Evolutionary conservation across 2,113 vertebrate species (phyloP).

Genomic region (Phylloscopus trochiloides): DNA sequence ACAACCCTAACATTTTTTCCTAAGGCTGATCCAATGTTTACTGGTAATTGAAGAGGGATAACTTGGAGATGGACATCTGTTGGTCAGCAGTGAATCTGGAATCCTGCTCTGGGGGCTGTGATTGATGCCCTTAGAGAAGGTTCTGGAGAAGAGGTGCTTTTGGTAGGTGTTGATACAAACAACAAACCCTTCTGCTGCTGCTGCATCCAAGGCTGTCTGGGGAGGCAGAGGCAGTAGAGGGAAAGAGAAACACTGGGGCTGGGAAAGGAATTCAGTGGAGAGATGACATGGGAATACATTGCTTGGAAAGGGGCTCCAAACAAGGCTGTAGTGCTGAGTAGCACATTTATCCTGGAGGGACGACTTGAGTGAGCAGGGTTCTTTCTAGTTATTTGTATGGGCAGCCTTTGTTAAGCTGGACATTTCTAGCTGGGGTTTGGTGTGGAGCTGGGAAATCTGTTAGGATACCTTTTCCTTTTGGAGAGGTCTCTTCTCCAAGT

Average conservation of each 20-base stretch:
- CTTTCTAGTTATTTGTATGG: background rate
- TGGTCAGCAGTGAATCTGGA: background rate
- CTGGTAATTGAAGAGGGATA: background rate
- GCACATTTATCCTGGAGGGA: background rate
- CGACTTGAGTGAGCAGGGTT: fast-evolving
- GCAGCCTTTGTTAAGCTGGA: background rate
- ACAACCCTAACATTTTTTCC: background rate
- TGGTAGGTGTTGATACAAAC: background rate
- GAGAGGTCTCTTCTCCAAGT: background rate
- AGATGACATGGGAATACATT: background rate
- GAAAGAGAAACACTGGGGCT: background rate
- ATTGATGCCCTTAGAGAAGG: background rate
- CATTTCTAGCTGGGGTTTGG: background rate
- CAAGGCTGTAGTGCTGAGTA: background rate
- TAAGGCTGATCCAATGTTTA: background rate
- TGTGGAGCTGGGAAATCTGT: background rate
- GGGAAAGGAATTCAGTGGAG: background rate
- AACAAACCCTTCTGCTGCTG: background rate
- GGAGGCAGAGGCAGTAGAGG: background rate
- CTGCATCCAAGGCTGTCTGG: background rate
- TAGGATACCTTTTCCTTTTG: background rate
- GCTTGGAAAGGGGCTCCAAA: background rate
- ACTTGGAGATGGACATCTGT: background rate
- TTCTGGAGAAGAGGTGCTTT: background rate
- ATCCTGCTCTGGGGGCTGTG: background rate